Evolutionary conservation across 2,797 vertebrate species (phyloP).

Genomic region (Iguana delicatissima): DNA sequence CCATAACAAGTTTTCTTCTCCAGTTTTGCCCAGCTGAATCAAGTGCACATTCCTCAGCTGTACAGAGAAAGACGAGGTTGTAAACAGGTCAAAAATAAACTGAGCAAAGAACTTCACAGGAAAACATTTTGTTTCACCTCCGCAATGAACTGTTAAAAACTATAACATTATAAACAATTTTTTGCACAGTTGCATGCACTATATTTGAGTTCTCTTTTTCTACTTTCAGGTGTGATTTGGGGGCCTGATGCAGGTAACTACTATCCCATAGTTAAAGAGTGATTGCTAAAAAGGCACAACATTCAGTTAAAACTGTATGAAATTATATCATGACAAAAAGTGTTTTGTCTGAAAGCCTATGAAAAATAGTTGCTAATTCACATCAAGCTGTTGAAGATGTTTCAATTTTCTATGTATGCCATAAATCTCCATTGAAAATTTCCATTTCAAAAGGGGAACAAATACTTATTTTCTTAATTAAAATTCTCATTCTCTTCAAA

Average conservation of each 20-base stretch:
- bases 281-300: neutral
- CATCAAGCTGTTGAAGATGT: neutral
- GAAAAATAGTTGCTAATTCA: neutral
- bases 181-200: neutral
- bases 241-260: neutral
- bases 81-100: no score
- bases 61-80: neutral
- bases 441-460: neutral
- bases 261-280: neutral
- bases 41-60: neutral
- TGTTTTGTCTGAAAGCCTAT: neutral
- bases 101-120: neutral
- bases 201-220: neutral
- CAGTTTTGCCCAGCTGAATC: no score
- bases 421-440: neutral
- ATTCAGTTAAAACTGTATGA: neutral
- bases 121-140: neutral
- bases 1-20: no score
- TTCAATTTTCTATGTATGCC: neutral
- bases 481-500: neutral
- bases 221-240: neutral
- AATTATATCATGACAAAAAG: neutral
- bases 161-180: neutral
- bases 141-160: neutral
- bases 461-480: neutral